These are phyloP conservation scores for Caenorhabditis inopinata DNA, from an alignment of 1,140 invertebrate genomes.

Conservation along the genomic window DNA sequence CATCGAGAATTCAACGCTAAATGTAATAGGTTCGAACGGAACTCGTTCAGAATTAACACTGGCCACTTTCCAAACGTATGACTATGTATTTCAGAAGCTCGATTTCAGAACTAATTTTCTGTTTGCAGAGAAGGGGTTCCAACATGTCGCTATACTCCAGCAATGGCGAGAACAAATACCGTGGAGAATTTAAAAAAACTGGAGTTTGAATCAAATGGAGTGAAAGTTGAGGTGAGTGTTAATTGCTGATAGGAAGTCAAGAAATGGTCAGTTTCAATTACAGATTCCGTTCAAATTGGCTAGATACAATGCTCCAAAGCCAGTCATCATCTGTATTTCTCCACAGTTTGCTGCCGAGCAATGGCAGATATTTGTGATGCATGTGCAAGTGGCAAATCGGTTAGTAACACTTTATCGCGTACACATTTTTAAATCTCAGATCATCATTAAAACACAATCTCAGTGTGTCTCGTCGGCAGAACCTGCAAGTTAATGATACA, in stretches of 20 bases:
- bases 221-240: background rate
- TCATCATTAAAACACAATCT: background rate
- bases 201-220: constrained; percentile 8
- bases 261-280: too few species aligned
- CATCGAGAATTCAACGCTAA: background rate
- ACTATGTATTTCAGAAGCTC: background rate
- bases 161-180: background rate
- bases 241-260: too few species aligned
- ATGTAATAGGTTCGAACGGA: background rate
- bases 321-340: constrained; percentile 37
- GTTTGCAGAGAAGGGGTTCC: constrained; percentile 2
- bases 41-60: background rate
- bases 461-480: too few species aligned
- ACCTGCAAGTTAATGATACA: too few species aligned
- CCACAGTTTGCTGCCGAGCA: constrained; percentile 38
- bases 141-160: background rate
- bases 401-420: background rate
- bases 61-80: background rate
- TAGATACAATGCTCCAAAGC: background rate
- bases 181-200: background rate
- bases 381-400: constrained; percentile 13
- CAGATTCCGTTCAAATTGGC: constrained; percentile 25
- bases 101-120: too few species aligned
- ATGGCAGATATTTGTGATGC: constrained; percentile 35
- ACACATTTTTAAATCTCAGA: too few species aligned